phyloP scores from a whole-genome alignment of 2,888 invertebrate genomes.

The Drosophila algonquin region DNA sequence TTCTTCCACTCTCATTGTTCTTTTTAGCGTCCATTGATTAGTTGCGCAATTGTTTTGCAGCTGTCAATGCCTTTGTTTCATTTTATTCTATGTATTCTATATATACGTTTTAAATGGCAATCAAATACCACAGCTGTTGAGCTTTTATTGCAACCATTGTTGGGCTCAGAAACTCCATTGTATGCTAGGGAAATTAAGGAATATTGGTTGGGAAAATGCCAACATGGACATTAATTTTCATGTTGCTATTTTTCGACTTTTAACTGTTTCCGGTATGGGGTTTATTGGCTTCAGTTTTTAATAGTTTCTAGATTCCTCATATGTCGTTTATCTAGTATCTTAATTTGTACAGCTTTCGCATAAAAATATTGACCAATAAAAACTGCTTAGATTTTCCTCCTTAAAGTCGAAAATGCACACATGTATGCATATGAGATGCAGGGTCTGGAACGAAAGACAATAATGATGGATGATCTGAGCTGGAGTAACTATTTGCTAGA shows the following conservation, averaged over 20 bases:
- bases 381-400: slow-evolving; percentile 5
- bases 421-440: slow-evolving; percentile 10
- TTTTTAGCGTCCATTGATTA: slow-evolving; percentile 34
- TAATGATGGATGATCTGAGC: slow-evolving; percentile 36
- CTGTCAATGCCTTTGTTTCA: slow-evolving; percentile 36
- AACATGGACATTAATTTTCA: slow-evolving; percentile 1
- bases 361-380: not conserved
- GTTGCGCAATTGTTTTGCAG: slow-evolving; percentile 45
- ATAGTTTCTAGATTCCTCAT: no score
- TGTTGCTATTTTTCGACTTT: not conserved
- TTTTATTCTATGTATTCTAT: not conserved
- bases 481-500: slow-evolving; percentile 11
- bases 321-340: no score
- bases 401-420: slow-evolving; percentile 10
- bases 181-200: not conserved
- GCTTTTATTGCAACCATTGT: slow-evolving; percentile 35
- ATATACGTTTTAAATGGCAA: slow-evolving; percentile 25
- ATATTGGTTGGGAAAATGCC: not conserved
- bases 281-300: not conserved
- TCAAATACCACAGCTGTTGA: slow-evolving; percentile 32
- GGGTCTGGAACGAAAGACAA: slow-evolving; percentile 21
- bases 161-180: slow-evolving; percentile 5
- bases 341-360: not conserved
- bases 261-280: not conserved
- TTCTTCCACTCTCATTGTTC: not conserved